These are phyloP conservation scores for Excalfactoria chinensis DNA, from an alignment of 2,113 vertebrate genomes.

Conservation along the genomic window DNA sequence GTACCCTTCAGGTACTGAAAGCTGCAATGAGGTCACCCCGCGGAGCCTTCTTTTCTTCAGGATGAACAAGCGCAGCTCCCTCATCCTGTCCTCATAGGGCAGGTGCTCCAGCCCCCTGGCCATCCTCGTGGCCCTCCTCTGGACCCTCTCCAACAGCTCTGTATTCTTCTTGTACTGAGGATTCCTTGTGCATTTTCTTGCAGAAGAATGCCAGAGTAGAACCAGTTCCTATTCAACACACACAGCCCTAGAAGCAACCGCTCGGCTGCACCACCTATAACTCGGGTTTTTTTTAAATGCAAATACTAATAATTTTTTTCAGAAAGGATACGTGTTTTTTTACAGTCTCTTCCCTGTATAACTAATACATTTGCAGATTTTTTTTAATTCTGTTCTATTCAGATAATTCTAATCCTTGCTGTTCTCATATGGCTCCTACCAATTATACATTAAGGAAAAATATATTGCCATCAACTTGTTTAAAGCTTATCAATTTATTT, in stretches of 20 bases:
- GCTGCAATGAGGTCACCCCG: no score
- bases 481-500: neutral
- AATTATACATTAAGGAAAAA: neutral
- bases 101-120: no score
- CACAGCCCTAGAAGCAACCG: neutral
- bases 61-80: no score
- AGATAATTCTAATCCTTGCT: neutral
- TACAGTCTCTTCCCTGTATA: neutral
- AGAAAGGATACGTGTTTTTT: neutral
- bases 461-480: neutral
- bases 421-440: neutral
- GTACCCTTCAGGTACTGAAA: no score
- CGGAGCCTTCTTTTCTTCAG: no score
- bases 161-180: no score
- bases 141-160: no score
- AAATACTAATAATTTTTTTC: neutral
- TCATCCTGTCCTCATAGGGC: no score
- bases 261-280: neutral
- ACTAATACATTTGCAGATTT: neutral
- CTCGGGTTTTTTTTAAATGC: neutral
- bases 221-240: neutral
- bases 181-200: neutral
- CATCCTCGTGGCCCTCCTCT: no score
- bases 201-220: neutral
- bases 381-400: neutral